These are phyloP conservation scores for Hyperoplus lanceolatus DNA, from an alignment of 2,797 vertebrate genomes.

Conservation along the genomic window DNA sequence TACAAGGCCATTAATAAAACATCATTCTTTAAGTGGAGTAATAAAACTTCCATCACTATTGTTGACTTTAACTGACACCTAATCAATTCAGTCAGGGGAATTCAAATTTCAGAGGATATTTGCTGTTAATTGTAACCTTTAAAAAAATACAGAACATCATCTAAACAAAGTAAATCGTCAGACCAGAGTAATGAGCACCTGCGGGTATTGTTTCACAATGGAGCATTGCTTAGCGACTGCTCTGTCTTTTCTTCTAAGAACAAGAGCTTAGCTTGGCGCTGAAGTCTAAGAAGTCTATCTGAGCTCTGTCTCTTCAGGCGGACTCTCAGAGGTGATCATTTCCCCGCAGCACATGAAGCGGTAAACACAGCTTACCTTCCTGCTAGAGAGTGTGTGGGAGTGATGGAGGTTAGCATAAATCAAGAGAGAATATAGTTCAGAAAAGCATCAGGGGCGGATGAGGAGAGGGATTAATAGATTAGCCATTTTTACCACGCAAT, in stretches of 20 bases:
- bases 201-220: constrained; percentile 30
- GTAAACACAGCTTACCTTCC: constrained; percentile 59
- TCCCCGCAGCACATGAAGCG: constrained; percentile 52
- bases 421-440: constrained; percentile 62
- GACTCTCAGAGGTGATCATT: constrained; percentile 50
- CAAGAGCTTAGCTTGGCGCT: constrained; percentile 23
- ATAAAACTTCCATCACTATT: constrained; percentile 80
- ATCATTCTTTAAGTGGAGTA: constrained; percentile 84
- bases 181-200: constrained; percentile 16
- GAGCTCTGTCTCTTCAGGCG: constrained; percentile 32
- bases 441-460: constrained; percentile 53
- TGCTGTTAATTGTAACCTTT: constrained; percentile 58
- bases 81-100: constrained; percentile 69
- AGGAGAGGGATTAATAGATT: constrained; percentile 63
- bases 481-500: constrained; percentile 29
- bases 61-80: constrained; percentile 72
- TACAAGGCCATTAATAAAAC: constrained; percentile 86
- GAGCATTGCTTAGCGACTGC: not conserved
- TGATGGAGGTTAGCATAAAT: constrained; percentile 61
- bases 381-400: constrained; percentile 48
- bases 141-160: constrained; percentile 18
- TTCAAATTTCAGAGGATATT: constrained; percentile 54
- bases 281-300: constrained; percentile 39
- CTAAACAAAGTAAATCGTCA: not conserved
- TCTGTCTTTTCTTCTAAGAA: constrained; percentile 41